Percentiles rank a stretch among this genome's conserved stretches.
phyloP scores from a whole-genome alignment of 2,113 vertebrate genomes.

The Phylloscopus whistleri region DNA sequence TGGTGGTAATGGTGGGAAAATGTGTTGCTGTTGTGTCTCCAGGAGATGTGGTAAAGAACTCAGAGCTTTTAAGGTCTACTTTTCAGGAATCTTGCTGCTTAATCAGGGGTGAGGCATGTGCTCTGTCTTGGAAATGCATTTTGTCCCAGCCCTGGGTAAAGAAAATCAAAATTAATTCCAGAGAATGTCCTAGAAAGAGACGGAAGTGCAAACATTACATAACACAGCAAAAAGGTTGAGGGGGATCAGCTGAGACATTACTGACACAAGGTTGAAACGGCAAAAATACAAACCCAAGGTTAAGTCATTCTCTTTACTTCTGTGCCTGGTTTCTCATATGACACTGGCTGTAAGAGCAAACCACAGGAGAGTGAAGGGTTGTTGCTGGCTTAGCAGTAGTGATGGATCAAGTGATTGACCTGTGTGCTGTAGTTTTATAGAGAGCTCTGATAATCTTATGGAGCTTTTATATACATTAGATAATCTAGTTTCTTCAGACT shows the following conservation, averaged over 20 bases:
- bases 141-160: background rate
- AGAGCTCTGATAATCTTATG: background rate
- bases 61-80: background rate
- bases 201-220: background rate
- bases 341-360: background rate
- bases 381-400: background rate
- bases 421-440: background rate
- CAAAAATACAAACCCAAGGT: background rate
- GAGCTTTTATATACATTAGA: background rate
- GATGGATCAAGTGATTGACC: background rate
- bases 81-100: background rate
- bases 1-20: background rate
- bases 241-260: background rate
- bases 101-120: accelerated
- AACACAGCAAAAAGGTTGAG: background rate
- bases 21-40: background rate
- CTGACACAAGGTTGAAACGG: background rate
- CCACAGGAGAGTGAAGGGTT: background rate
- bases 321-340: background rate
- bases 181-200: background rate
- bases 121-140: background rate
- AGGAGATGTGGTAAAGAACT: background rate
- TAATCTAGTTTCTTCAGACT: background rate
- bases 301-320: background rate
- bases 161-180: background rate